Evolutionary conservation across 2,797 vertebrate species (phyloP), one percentile per base, ranked within the genome.

Genomic region (Capromys pilorides): DNA sequence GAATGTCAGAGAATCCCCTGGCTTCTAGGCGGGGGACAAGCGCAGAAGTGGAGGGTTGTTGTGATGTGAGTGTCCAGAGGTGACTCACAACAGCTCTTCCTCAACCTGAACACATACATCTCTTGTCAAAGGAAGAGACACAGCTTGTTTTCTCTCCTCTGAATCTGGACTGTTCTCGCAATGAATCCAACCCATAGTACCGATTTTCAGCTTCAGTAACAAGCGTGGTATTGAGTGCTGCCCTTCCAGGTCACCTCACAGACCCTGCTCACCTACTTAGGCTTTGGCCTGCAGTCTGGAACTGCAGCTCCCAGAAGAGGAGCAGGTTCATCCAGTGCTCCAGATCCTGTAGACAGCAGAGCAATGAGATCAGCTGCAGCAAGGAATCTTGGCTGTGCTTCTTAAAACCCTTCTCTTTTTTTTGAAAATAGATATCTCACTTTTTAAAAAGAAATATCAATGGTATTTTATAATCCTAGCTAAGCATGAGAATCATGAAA

Each of bases 401-500:
- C 79, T 78, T 33, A 12, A 8, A 54, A 93, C 13, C 16, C 0
- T 33, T 16, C 6, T 33, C 36, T 36, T 2, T 62, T 80, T 95
- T 81, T 57, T 8, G 19, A 49, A 45, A 82, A 82, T 6, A 26
- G 33, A 33, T 19, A 36, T 36, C 67, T 69, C 18, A 21, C 36
- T 39, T 36, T 71, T 71, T 71, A 39, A 36, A 92, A 78, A 66
- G 41, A 95, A 90, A 39, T 31, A 59, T 64, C 83, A 78, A 1
- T 81, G 45, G 45, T 16, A 83, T 86, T 92, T 90, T 39, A 5
- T 90, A 88, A 88, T 86, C 41, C 18, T 36, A 57, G 36, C 10
- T 87, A 80, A 82, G 45, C 71, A 80, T 79, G 51, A 64, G 9
- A 95, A 75, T 92, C 21, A 57, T 64, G 49, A 88, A 79, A 71